Evolutionary conservation across 2,888 invertebrate genomes (phyloP), one percentile per base, ranked within the genome.

Genomic region (Athetis lepigone): DNA sequence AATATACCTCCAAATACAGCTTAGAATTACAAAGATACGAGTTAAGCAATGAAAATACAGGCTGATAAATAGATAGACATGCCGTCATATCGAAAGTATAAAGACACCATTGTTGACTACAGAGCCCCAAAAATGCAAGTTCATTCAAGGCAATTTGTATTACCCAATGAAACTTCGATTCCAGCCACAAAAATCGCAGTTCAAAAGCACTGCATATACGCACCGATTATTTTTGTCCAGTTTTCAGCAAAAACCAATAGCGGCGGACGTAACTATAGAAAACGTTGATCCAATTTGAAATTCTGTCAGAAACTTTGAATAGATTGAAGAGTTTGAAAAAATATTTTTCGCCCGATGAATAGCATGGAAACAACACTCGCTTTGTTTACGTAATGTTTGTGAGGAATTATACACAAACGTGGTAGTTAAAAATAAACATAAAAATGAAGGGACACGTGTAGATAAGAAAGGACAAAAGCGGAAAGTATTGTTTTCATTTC

Each of bases 301-400:
- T 64, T 71, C 65, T 58, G 71, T 76, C 72, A 71, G 39, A 37
- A 43, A 75, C 23, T 51, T 23, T 76, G 66, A 75, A 72, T 58
- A 55, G 46, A 51, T 9, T 37, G 33, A 16, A 43, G 25, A 16
- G 37, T 37, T 23, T n/a, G n/a, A 39, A 61, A 57, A 57, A 75
- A 62, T 37, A 5, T 46, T 23, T 43, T 23, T 19, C 47, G 23
- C 13, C 16, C 18, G 23, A 49, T 52, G 40, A 45, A 75, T 57
- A 36, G 25, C 13, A 2, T 33, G 5, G 6, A 51, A 69, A 69
- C 50, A 16, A 2, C 40, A 21, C n/a, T 29, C 9, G 19, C 16
- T 75, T 56, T 74, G 16, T 54, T 73, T 37, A 6, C 9, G 27
- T 52, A 51, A 6, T 40, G 51, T 58, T 49, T 2, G 36, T 29